Percentiles rank a stretch among this genome's conserved stretches.
Conservation (phyloP, 1,140 invertebrate species). For the Manduca sexta region DNA sequence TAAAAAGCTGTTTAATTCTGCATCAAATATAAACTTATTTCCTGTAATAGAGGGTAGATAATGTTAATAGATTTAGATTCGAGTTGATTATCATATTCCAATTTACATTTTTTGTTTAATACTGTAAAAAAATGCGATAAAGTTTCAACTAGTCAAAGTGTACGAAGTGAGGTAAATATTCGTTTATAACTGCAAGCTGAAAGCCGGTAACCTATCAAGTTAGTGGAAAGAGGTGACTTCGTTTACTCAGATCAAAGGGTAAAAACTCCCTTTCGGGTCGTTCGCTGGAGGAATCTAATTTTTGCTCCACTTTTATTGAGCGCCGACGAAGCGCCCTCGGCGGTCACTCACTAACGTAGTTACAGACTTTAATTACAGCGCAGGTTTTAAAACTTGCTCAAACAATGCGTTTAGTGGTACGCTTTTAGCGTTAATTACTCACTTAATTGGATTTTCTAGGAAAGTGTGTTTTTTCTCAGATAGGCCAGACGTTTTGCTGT, state of each 20-base stretch:
- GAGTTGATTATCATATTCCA: too few relatives aligned
- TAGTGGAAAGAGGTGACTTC: slow-evolving; percentile 34
- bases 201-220: slow-evolving; percentile 2
- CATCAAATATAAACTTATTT: too few relatives aligned
- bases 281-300: slow-evolving; percentile 50
- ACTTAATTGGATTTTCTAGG: slow-evolving; percentile 8
- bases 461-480: background rate
- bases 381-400: slow-evolving; percentile 47
- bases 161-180: too few relatives aligned
- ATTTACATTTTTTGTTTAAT: too few relatives aligned
- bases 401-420: slow-evolving; percentile 16
- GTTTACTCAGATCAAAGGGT: slow-evolving; percentile 50
- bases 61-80: too few relatives aligned
- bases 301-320: slow-evolving; percentile 50
- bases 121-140: too few relatives aligned
- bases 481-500: background rate
- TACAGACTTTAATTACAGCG: slow-evolving; percentile 22
- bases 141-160: too few relatives aligned
- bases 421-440: slow-evolving; percentile 20
- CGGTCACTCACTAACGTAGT: slow-evolving; percentile 33
- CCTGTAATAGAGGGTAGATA: too few relatives aligned
- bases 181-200: background rate
- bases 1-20: too few relatives aligned
- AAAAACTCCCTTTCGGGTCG: slow-evolving; percentile 28
- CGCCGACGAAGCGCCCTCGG: slow-evolving; percentile 10